A percentile compares a stretch with the other conserved stretches of the same genome.
Evolutionary conservation across 2,113 vertebrate species (phyloP).

Genomic region (Sturnus vulgaris): DNA sequence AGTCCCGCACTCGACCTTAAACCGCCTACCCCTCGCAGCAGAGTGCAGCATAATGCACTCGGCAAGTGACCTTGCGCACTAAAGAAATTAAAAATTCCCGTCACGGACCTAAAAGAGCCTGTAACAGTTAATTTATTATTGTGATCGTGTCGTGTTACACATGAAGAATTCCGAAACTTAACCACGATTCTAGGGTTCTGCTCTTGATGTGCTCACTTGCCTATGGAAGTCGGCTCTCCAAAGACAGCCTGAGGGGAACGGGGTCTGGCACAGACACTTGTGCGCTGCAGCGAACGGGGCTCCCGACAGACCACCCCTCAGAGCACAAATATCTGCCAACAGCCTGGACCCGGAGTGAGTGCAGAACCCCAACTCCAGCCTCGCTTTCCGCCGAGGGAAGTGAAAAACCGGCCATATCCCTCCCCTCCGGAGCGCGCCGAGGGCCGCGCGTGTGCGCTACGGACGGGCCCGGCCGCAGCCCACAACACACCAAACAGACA

Average conservation of each 20-base stretch:
- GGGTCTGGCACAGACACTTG: neutral
- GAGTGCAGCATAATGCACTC: accelerated
- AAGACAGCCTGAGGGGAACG: neutral
- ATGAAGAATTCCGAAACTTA: neutral
- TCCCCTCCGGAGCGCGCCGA: too few species aligned
- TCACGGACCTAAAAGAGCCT: neutral
- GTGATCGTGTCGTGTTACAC: neutral
- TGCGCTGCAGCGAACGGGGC: neutral
- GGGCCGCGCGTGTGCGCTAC: neutral
- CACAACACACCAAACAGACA: too few species aligned
- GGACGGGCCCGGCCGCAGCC: neutral
- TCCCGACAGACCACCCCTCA: accelerated
- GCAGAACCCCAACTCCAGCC: accelerated
- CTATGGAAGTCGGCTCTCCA: too few species aligned
- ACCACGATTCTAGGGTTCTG: accelerated
- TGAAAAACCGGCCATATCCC: accelerated
- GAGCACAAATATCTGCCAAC: accelerated
- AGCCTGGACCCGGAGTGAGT: accelerated
- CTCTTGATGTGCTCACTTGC: accelerated
- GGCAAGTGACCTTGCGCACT: accelerated
- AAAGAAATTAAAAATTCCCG: neutral
- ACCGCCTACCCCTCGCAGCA: neutral
- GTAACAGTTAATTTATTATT: too few species aligned
- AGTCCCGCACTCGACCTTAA: neutral
- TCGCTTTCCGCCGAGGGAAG: accelerated